These are phyloP conservation scores for Hartigia nigra DNA, from an alignment of 2,888 invertebrate species.

Conservation along the genomic window DNA sequence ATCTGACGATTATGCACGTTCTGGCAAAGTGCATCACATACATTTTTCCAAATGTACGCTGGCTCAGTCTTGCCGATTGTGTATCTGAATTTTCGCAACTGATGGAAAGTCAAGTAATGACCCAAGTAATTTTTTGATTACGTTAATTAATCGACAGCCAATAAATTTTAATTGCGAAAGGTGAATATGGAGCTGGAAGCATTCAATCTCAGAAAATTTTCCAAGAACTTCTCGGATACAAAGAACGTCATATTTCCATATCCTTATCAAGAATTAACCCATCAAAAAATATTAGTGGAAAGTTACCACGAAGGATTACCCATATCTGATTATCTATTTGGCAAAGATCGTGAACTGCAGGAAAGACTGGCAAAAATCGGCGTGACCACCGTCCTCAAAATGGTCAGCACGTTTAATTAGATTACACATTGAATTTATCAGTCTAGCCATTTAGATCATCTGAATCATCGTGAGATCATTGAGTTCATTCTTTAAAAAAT, in stretches of 20 bases:
- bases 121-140: neutral
- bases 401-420: slow-evolving; percentile 49
- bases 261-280: slow-evolving; percentile 61
- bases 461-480: neutral
- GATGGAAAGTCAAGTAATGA: slow-evolving; percentile 64
- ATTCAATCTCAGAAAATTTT: slow-evolving; percentile 63
- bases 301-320: slow-evolving; percentile 65
- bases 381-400: slow-evolving; percentile 66
- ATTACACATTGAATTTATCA: neutral
- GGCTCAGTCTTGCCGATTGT: slow-evolving; percentile 66
- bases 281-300: slow-evolving; percentile 65
- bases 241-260: slow-evolving; percentile 61
- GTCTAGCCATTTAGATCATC: neutral
- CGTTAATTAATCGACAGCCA: neutral
- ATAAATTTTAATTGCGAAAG: slow-evolving; percentile 37
- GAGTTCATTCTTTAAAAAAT: neutral
- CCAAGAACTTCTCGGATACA: slow-evolving; percentile 59
- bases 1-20: slow-evolving; percentile 62
- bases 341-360: slow-evolving; percentile 35
- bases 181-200: slow-evolving; percentile 66
- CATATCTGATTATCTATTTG: slow-evolving; percentile 54
- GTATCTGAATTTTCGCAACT: slow-evolving; percentile 65
- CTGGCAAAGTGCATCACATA: slow-evolving; percentile 50
- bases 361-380: slow-evolving; percentile 64
- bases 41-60: slow-evolving; percentile 61